These are phyloP conservation scores for Baronia brevicornis DNA, from an alignment of 2,888 invertebrate species.

Conservation along the genomic window DNA sequence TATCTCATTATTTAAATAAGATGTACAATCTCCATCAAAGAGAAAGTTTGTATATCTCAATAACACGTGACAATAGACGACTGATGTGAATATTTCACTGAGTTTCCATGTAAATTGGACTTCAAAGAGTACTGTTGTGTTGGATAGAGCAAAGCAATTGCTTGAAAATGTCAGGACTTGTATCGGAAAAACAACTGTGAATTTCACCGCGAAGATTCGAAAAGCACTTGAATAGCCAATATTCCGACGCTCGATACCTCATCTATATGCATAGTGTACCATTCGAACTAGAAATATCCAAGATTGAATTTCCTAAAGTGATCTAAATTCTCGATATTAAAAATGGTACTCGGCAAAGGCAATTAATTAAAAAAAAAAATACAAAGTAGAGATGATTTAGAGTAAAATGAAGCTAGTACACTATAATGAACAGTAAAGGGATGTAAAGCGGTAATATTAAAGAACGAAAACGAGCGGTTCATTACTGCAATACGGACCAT, in stretches of 20 bases:
- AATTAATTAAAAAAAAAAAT: slow-evolving; percentile 54
- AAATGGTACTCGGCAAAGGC: slow-evolving; percentile 26
- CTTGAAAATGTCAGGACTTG: slow-evolving; percentile 41
- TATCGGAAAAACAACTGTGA: slow-evolving; percentile 51
- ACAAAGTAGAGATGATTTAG: slow-evolving; percentile 45
- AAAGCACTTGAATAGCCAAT: slow-evolving; percentile 50
- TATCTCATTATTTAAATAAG: slow-evolving; percentile 61
- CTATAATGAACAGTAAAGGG: slow-evolving; percentile 55
- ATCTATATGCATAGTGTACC: slow-evolving; percentile 52
- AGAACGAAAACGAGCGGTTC: slow-evolving; percentile 69
- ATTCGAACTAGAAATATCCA: slow-evolving; percentile 44
- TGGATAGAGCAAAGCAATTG: slow-evolving; percentile 37
- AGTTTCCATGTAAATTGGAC: slow-evolving; percentile 63
- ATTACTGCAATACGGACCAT: slow-evolving; percentile 69
- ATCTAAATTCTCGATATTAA: slow-evolving; percentile 15
- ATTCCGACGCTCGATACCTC: slow-evolving; percentile 44
- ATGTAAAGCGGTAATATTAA: slow-evolving; percentile 61
- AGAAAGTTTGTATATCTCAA: slow-evolving; percentile 67
- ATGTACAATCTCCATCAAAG: slow-evolving; percentile 51
- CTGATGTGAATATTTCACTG: slow-evolving; percentile 67
- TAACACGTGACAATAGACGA: slow-evolving; percentile 65
- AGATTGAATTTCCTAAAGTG: slow-evolving; percentile 37
- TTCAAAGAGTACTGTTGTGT: slow-evolving; percentile 36
- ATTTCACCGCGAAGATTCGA: slow-evolving; percentile 43
- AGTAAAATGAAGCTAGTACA: slow-evolving; percentile 54